These are phyloP conservation scores for Moxostoma hubbsi DNA, from an alignment of 2,797 vertebrate genomes.

Conservation along the genomic window DNA sequence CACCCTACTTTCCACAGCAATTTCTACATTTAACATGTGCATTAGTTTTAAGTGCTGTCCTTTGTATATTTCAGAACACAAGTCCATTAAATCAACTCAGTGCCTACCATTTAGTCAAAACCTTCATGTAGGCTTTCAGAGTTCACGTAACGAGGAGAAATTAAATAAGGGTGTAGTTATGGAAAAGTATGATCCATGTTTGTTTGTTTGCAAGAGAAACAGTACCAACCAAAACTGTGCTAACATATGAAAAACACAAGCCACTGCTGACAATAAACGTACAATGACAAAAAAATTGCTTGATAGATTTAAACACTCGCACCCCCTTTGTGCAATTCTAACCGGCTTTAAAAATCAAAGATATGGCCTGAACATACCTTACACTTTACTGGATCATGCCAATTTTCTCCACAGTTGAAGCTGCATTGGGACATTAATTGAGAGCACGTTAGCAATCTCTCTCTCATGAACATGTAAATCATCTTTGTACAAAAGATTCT, in stretches of 20 bases:
- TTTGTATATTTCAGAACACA: neutral
- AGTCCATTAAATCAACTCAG: neutral
- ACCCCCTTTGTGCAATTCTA: neutral
- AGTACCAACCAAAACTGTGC: neutral
- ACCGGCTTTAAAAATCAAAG: neutral
- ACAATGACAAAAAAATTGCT: neutral
- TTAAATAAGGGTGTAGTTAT: neutral
- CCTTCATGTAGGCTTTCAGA: neutral
- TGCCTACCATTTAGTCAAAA: neutral
- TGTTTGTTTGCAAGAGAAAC: neutral
- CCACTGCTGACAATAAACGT: neutral
- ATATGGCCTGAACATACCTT: constrained; percentile 81
- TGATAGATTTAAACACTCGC: constrained; percentile 3
- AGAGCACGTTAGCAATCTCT: constrained; percentile 27
- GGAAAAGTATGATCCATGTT: neutral
- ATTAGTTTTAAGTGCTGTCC: neutral
- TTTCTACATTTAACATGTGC: neutral
- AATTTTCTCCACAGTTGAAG: constrained; percentile 99
- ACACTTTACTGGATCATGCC: constrained; percentile 99
- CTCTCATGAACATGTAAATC: neutral
- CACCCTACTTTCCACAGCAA: neutral
- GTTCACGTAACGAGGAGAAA: neutral
- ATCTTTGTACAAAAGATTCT: no score
- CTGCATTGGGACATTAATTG: constrained; percentile 71
- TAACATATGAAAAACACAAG: neutral